phyloP scores from a whole-genome alignment of 2,797 vertebrate genomes.

The Mareca strepera region DNA sequence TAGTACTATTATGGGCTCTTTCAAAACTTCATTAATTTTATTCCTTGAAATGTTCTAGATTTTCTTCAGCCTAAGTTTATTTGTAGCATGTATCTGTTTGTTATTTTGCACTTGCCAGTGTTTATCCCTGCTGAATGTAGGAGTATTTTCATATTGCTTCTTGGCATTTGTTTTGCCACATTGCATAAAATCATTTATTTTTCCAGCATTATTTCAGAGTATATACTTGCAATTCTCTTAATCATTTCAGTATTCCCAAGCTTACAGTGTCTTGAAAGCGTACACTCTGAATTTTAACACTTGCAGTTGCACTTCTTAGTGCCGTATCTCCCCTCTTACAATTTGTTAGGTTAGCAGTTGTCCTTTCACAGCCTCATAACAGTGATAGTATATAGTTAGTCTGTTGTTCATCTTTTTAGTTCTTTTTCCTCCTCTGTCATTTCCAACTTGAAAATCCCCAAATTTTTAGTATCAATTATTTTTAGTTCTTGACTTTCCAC shows the following conservation, averaged over 20 bases:
- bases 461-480: conserved; percentile 13
- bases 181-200: not conserved
- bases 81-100: not conserved
- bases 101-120: not conserved
- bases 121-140: not conserved
- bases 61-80: not conserved
- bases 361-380: not conserved
- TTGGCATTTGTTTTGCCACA: not conserved
- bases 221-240: not conserved
- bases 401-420: not conserved
- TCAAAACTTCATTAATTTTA: not conserved
- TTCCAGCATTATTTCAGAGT: not conserved
- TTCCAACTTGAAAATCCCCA: not conserved
- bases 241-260: not conserved
- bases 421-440: not conserved
- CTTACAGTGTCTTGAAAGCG: not conserved
- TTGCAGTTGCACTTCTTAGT: not conserved
- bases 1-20: not conserved
- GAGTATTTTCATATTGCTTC: not conserved
- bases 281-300: not conserved
- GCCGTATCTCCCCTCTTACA: not conserved
- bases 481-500: conserved; percentile 37
- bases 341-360: not conserved
- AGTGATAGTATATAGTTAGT: not conserved
- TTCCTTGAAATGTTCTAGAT: not conserved